Evolutionary conservation across 2,888 invertebrate species (phyloP).

Genomic region (Ditula angustiorana): DNA sequence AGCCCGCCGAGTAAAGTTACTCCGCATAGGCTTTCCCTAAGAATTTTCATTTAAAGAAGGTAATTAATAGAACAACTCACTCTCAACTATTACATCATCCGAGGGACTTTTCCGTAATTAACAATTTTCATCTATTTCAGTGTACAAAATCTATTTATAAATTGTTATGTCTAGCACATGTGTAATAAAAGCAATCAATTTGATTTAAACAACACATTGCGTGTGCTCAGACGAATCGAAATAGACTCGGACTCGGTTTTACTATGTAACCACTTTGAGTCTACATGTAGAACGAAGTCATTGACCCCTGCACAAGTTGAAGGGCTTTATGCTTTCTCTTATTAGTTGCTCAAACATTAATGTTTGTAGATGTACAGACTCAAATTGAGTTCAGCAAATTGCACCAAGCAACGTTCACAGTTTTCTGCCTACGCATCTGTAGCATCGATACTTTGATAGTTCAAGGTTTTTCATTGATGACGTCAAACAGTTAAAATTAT

Average conservation of each 20-base stretch:
- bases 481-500: slow-evolving; percentile 9
- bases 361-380: not conserved
- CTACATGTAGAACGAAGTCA: not conserved
- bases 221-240: slow-evolving; percentile 9
- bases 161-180: not conserved
- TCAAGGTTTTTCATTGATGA: slow-evolving; percentile 5
- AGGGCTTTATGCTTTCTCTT: not conserved
- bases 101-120: too few species aligned
- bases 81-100: too few species aligned
- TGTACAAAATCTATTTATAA: not conserved
- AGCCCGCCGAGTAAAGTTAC: too few species aligned
- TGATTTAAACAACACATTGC: not conserved
- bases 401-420: not conserved
- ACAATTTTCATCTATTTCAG: not conserved
- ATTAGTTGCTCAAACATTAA: slow-evolving; percentile 4
- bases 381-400: not conserved
- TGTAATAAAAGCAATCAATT: not conserved
- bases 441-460: not conserved
- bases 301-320: not conserved
- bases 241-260: not conserved
- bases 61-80: too few species aligned
- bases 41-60: too few species aligned
- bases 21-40: too few species aligned
- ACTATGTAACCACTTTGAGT: not conserved
- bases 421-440: slow-evolving; percentile 9